These are phyloP conservation scores for Crax fasciolata DNA, from an alignment of 2,797 vertebrate genomes.

Conservation along the genomic window DNA sequence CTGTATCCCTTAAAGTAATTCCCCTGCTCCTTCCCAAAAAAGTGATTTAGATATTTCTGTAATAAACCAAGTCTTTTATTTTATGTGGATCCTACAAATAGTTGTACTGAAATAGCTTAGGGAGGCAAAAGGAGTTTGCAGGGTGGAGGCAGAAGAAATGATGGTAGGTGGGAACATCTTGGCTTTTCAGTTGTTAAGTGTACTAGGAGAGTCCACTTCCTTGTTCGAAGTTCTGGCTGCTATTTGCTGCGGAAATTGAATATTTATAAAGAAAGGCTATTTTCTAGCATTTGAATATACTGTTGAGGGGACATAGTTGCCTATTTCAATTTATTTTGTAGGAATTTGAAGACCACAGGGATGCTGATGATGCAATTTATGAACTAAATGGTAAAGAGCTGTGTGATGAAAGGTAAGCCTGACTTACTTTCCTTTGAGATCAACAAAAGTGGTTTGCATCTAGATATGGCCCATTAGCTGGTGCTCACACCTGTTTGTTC, in stretches of 20 bases:
- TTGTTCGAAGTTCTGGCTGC: not conserved
- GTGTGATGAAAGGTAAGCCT: conserved; percentile 90
- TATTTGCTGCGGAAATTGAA: not conserved
- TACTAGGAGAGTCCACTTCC: not conserved
- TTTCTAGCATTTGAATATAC: not conserved
- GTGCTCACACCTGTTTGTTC: not conserved
- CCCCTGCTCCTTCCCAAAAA: not conserved
- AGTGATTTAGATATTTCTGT: not conserved
- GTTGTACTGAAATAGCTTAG: not conserved
- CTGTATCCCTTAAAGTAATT: not conserved
- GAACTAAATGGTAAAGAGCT: conserved; percentile 94
- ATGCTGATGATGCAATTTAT: conserved; percentile 94
- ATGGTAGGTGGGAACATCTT: not conserved
- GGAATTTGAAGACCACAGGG: conserved; percentile 95
- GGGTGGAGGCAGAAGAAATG: not conserved
- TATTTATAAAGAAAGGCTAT: not conserved
- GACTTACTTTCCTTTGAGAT: not conserved
- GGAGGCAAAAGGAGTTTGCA: not conserved
- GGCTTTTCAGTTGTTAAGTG: not conserved
- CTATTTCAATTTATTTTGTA: conserved; percentile 49
- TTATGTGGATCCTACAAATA: not conserved
- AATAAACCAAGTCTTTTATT: not conserved
- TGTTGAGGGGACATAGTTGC: not conserved
- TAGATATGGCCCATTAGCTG: not conserved
- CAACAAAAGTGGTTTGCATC: not conserved